Conservation (phyloP, 2,797 vertebrate species). For the Gastrophryne carolinensis region DNA sequence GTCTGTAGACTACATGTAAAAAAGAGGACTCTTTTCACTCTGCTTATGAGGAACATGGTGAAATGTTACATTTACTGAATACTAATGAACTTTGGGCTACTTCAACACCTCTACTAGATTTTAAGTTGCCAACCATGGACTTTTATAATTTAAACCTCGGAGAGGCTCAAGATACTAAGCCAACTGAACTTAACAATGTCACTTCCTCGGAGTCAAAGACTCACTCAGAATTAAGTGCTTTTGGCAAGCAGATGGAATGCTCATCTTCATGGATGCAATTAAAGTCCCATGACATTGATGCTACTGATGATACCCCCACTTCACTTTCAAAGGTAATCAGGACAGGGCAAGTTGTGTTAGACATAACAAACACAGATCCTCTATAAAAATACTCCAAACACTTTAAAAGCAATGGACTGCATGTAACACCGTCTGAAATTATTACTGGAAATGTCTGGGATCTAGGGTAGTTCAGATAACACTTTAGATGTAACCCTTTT, state of each 20-base stretch:
- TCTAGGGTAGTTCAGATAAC: too few species aligned
- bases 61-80: slow-evolving; percentile 57
- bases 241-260: slow-evolving; percentile 55
- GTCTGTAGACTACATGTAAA: slow-evolving; percentile 63
- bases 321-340: slow-evolving; percentile 21
- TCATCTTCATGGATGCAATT: slow-evolving; percentile 55
- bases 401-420: too few species aligned
- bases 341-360: too few species aligned
- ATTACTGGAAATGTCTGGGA: too few species aligned
- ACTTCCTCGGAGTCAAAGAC: slow-evolving; percentile 47
- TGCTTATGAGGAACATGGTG: slow-evolving; percentile 53
- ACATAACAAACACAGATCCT: too few species aligned
- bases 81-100: slow-evolving; percentile 50
- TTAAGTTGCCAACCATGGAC: slow-evolving; percentile 60
- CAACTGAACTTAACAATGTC: not conserved
- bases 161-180: slow-evolving; percentile 43
- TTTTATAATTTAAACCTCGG: slow-evolving; percentile 59
- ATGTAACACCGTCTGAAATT: too few species aligned
- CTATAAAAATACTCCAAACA: too few species aligned
- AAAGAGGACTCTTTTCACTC: slow-evolving; percentile 63
- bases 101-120: slow-evolving; percentile 60
- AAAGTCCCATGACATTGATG: slow-evolving; percentile 41
- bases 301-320: slow-evolving; percentile 43
- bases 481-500: too few species aligned
- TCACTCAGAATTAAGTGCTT: slow-evolving; percentile 43